Base-by-base conservation (phyloP, 2,888 invertebrate genomes). In the Harpagoxenus sublaevis region DNA sequence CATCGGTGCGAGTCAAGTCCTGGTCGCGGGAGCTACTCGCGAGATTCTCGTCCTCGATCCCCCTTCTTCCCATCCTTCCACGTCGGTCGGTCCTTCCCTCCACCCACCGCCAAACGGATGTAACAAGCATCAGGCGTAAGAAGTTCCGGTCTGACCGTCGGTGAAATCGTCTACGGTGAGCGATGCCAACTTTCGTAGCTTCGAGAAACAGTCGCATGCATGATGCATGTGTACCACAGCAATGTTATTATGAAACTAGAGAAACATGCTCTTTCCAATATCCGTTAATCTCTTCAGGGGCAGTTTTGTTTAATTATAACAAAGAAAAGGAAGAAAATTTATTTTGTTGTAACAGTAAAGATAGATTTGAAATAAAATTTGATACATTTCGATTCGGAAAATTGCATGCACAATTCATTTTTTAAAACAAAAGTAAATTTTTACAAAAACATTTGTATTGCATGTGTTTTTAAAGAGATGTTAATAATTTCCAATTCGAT, bases 1-100 rank as follows among this genome's bases (percentile, higher is more conserved):
- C 94, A 95, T 94, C 93, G 92, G 84, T 86, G 85, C 87, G 85
- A 89, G 89, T 89, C 90, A 83, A 87, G 86, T 78, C 73, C 62
- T 55, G 81, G 79, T 68, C 84, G 86, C 88, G 68, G 84, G 81
- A 79, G 73, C 68, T 60, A 55, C 83, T 66, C 74, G 68, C 74
- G 78, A 84, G 68, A 62, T 83, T 83, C 86, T 74, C 60, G n/a
- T 55, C 68, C 78, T 35, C 53, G 53, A 9, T 8, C 51, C 66
- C 23, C 48, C 12, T 62, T 15, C 71, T 42, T 31, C 60, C 31
- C 23, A 31, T 31, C 9, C n/a, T 23, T 63, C n/a, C 28, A 42
- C 23, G 28, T 45, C 18, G 51, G 42, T 65, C 65, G 51, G 6
- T 31, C 39, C 62, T 55, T 65, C 42, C 51, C 45, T 23, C n/a